Percentiles rank a stretch among this genome's conserved stretches.
Conservation (phyloP, 2,888 invertebrate genomes). For the Steinernema scapterisci region DNA sequence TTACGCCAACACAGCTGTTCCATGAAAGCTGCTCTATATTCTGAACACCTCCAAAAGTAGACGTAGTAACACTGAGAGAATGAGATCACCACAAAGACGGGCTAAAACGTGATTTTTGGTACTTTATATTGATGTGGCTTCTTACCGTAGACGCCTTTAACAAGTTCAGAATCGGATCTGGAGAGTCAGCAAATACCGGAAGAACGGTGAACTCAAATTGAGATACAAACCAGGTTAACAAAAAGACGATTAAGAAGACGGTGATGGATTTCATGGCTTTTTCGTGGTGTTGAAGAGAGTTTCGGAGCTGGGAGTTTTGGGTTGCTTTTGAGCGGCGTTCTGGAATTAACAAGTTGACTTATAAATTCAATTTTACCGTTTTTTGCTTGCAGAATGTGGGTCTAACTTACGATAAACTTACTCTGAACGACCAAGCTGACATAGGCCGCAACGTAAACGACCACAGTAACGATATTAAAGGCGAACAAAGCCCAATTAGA, state of each 20-base stretch:
- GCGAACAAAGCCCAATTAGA: background rate
- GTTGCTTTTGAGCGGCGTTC: background rate
- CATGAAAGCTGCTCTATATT: background rate
- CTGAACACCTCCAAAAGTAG: background rate
- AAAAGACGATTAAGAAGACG: background rate
- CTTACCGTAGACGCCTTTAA: background rate
- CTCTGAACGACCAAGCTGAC: background rate
- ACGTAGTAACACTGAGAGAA: slow-evolving; percentile 5
- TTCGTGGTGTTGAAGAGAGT: background rate
- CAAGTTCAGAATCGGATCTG: background rate
- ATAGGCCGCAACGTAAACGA: background rate
- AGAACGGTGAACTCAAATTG: background rate
- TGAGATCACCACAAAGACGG: background rate
- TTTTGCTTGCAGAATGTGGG: too few species aligned
- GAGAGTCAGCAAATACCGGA: background rate
- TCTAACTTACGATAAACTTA: too few species aligned
- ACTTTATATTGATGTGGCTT: too few species aligned
- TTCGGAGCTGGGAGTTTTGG: background rate
- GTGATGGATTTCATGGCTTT: background rate
- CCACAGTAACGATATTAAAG: background rate
- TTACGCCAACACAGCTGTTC: too few species aligned
- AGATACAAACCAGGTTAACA: background rate
- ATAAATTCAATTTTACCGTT: too few species aligned
- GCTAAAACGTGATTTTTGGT: too few species aligned
- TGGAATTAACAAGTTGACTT: background rate